Base-by-base conservation (phyloP, 2,888 invertebrate genomes). In the Lacanobia oleracea region DNA sequence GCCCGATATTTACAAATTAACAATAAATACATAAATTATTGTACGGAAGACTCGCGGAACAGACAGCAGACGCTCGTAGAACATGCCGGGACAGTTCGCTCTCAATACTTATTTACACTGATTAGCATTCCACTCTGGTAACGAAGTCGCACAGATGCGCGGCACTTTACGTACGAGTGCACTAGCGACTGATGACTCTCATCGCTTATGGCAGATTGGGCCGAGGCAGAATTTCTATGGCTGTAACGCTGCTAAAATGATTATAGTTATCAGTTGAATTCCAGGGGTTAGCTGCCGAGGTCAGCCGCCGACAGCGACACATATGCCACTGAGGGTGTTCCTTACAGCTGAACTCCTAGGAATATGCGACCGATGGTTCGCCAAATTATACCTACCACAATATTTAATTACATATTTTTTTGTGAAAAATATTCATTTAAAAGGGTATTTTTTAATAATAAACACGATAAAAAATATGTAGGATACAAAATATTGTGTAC, bases 401-500 rank as follows among this genome's bases (percentile, higher is more conserved):
- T 68, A 72, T 62, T 73, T 60, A 16, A 27, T 18, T 50, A n/a
- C n/a, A 59, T 64, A 1, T 27, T 68, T 53, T 71, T 72, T 53
- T 60, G 70, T 70, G 50, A 83, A 79, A 78, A 85, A 79, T 77
- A 83, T 79, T 79, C 23, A 67, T 75, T 73, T 61, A 60, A 56
- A 75, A 77, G 72, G 67, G 67, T 68, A 64, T 53, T 12, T 45
- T 77, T 69, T 66, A 27, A 27, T 71, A 63, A 57, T 69, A 79
- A 82, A 81, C 66, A 72, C 40, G 62, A 81, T 82, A 77, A 76
- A 78, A 86, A 86, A 88, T 81, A 86, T 85, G 67, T 75, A 54
- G 63, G 77, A 56, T 84, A 82, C 59, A 84, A 83, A 85, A 83
- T 77, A 82, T 82, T 76, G 67, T 67, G 72, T 77, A 77, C 81